Conservation (phyloP, 2,113 vertebrate species). For the Narcine bancroftii region DNA sequence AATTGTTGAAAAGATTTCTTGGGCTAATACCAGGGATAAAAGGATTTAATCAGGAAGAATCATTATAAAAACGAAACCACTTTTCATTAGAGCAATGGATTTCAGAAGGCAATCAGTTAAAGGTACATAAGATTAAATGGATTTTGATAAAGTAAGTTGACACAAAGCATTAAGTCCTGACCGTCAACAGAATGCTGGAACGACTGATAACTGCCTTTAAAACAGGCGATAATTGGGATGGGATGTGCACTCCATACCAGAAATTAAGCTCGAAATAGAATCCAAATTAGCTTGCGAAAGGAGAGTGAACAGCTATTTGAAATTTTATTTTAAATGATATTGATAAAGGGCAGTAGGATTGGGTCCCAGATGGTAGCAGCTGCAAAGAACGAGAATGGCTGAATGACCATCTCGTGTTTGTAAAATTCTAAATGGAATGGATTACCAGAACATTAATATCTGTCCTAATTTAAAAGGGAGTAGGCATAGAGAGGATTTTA, state of each 20-base stretch:
- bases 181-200: not conserved
- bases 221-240: not conserved
- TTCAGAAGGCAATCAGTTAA: not conserved
- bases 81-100: not conserved
- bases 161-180: not conserved
- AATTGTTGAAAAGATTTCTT: not conserved
- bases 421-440: not conserved
- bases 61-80: not conserved
- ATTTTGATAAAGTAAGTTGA: not conserved
- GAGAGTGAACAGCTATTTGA: not conserved
- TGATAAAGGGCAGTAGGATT: not conserved
- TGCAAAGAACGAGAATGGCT: not conserved
- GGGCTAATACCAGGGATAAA: not conserved
- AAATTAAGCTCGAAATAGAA: not conserved
- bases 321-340: no score
- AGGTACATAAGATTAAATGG: not conserved
- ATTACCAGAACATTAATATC: not conserved
- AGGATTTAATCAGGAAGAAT: not conserved
- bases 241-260: not conserved
- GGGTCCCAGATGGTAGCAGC: not conserved
- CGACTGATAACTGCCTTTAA: not conserved
- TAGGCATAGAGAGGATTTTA: not conserved
- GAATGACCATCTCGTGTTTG: not conserved
- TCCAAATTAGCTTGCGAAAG: not conserved
- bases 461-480: not conserved